Conservation (phyloP, 2,888 invertebrate genomes). For the Lithodes maja region DNA sequence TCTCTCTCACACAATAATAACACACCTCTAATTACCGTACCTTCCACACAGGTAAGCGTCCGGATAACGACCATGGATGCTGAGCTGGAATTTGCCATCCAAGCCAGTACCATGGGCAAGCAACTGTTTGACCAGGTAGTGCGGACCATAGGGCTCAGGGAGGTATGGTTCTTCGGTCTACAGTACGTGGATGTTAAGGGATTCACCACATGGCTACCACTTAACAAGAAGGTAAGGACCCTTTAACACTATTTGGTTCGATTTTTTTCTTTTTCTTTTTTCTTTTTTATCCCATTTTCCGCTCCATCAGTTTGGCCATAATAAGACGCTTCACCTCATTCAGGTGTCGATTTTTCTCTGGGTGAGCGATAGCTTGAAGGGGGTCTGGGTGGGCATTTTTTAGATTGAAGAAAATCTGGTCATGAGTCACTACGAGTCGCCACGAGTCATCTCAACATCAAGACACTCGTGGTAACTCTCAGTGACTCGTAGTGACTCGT, state of each 20-base stretch:
- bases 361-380: too few species aligned
- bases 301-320: neutral
- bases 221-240: constrained; percentile 95
- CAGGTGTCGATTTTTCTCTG: too few species aligned
- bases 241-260: neutral
- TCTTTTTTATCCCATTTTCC: neutral
- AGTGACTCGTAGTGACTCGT: too few species aligned
- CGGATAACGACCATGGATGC: constrained; percentile 99
- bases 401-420: too few species aligned
- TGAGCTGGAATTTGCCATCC: constrained; percentile 99
- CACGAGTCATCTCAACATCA: too few species aligned
- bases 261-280: neutral
- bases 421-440: too few species aligned
- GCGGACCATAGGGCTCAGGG: constrained; percentile 98
- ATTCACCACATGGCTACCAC: constrained; percentile 98
- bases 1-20: neutral
- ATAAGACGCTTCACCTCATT: too few species aligned
- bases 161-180: constrained; percentile 99
- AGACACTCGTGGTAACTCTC: too few species aligned
- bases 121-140: constrained; percentile 99
- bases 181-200: constrained; percentile 99
- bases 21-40: neutral
- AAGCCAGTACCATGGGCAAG: constrained; percentile 99
- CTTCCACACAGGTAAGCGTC: constrained; percentile 90
- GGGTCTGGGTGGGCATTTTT: too few species aligned